Evolutionary conservation across 2,888 invertebrate genomes (phyloP).

Genomic region (Nomada hirtipes): DNA sequence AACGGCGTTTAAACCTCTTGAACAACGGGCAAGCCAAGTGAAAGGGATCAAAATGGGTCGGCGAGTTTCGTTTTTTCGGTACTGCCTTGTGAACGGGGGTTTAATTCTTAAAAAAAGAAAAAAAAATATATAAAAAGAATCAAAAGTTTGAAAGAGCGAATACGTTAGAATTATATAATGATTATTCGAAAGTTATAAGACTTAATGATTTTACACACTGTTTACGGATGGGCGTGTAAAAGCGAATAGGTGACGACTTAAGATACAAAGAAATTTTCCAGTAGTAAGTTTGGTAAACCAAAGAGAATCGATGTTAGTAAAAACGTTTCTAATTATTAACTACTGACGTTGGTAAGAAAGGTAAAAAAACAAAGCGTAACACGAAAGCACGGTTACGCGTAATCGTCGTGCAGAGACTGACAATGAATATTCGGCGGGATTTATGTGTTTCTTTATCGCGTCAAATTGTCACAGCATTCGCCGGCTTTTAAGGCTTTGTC

Average conservation of each 20-base stretch:
- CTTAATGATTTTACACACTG: constrained; percentile 12
- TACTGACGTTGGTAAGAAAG: constrained; percentile 33
- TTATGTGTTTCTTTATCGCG: background rate
- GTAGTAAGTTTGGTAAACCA: constrained; percentile 51
- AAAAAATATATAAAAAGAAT: constrained; percentile 1
- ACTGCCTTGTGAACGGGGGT: constrained; percentile 1
- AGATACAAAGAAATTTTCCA: constrained; percentile 35
- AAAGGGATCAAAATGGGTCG: constrained; percentile 48
- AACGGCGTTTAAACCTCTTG: background rate
- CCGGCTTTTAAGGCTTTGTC: background rate
- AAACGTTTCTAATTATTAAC: constrained; percentile 29
- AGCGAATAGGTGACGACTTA: constrained; percentile 37
- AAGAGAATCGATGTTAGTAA: constrained; percentile 46
- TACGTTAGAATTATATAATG: constrained; percentile 39
- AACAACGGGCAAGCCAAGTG: constrained; percentile 24
- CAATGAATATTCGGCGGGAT: constrained; percentile 17
- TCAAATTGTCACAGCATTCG: background rate
- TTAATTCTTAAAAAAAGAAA: constrained; percentile 28
- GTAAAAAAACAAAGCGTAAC: constrained; percentile 6
- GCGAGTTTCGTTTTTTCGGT: constrained; percentile 26
- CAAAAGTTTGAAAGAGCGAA: constrained; percentile 31
- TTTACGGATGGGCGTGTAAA: constrained; percentile 36
- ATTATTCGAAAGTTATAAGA: constrained; percentile 45
- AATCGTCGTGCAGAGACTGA: constrained; percentile 26
- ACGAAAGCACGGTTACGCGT: constrained; percentile 7